Conservation (phyloP, 1,140 invertebrate species). For the Cotesia typhae region DNA sequence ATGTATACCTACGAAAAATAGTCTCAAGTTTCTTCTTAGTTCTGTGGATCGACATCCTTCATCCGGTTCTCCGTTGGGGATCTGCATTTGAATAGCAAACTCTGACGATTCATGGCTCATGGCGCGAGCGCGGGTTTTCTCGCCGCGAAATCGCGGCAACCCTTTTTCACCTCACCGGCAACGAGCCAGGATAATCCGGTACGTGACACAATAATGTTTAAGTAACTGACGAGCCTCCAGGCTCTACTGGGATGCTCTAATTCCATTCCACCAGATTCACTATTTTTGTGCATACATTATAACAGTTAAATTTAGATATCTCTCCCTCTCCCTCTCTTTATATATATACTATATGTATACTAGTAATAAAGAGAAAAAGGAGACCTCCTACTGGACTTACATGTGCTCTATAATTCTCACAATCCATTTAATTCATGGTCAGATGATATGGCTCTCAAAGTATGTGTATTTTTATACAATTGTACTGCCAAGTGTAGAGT, state of each 20-base stretch:
- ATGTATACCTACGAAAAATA: slow-evolving; percentile 41
- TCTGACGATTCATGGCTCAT: slow-evolving; percentile 31
- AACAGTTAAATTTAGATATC: not conserved
- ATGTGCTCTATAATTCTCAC: slow-evolving; percentile 52
- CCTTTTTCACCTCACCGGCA: slow-evolving; percentile 33
- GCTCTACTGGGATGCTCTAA: not conserved
- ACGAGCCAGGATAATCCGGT: slow-evolving; percentile 48
- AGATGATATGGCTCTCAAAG: slow-evolving; percentile 37
- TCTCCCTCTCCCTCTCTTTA: too few relatives aligned
- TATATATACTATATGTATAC: not conserved
- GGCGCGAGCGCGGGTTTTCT: slow-evolving; percentile 24
- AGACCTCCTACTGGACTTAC: slow-evolving; percentile 41
- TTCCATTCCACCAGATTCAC: not conserved
- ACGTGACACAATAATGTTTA: slow-evolving; percentile 38
- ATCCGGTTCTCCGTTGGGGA: slow-evolving; percentile 37
- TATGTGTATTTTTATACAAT: too few relatives aligned
- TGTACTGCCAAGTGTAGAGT: too few relatives aligned
- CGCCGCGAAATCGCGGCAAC: slow-evolving; percentile 33
- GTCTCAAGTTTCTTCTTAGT: slow-evolving; percentile 40
- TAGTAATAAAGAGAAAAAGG: slow-evolving; percentile 23
- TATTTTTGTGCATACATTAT: not conserved
- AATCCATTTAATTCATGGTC: slow-evolving; percentile 49
- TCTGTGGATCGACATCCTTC: slow-evolving; percentile 21
- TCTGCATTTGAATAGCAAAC: slow-evolving; percentile 42
- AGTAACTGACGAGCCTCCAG: slow-evolving; percentile 47